Evolutionary conservation across 2,888 invertebrate genomes (phyloP), one percentile per base, ranked within the genome.

Genomic region (Cyrtodaria siliqua): DNA sequence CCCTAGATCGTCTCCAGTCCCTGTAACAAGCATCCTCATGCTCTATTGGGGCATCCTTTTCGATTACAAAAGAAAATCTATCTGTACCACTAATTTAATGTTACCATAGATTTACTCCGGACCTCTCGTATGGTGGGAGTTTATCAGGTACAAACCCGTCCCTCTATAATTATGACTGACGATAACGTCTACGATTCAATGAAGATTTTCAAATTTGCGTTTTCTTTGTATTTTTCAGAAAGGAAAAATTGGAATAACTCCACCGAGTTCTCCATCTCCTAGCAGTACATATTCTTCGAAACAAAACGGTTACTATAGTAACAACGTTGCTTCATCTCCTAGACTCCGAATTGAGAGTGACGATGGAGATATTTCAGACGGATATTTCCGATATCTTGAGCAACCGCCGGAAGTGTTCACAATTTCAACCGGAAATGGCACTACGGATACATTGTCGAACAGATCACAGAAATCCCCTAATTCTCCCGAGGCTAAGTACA

Each of bases 361-460:
- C 23, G 74, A 74, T 23, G 64, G 60, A 14, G 42, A 60, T 29
- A 33, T 33, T 33, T 33, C 33, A 33, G 70, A 74, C 9, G 73
- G 78, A 26, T 44, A 56, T 38, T 79, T 79, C 60, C 64, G 59
- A 60, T 73, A 66, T 57, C 56, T 73, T 24, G 78, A 73, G 26
- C 23, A 18, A 27, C 38, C n/a, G 61, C 59, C 67, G 3, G 79
- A 74, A 55, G 79, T 79, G 62, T 79, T 74, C 47, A 74, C 74
- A 20, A 79, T 79, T 57, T 63, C 76, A 38, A 38, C 29, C 18
- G 47, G 52, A 4, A 60, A 49, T 1, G 26, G 26, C 20, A 71
- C 55, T 27, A 59, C 60, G 26, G 62, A 71, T 49, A 67, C 78
- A 20, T 47, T 78, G 20, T 55, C 64, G 16, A 69, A 69, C 33